Base-by-base conservation (phyloP, 2,888 invertebrate genomes). In the Ochropacha duplaris region DNA sequence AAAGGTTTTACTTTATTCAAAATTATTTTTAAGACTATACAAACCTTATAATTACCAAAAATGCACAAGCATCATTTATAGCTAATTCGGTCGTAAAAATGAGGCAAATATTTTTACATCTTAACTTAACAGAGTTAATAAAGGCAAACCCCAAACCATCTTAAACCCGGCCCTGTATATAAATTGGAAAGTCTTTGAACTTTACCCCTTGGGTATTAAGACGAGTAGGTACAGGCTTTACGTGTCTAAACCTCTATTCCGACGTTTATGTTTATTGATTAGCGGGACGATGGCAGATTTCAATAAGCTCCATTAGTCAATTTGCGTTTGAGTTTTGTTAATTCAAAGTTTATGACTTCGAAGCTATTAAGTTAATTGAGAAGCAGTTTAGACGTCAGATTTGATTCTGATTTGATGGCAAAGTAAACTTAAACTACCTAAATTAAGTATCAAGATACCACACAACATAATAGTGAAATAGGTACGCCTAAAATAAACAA, bases 201-300 rank as follows among this genome's bases (percentile, higher is more conserved):
- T 83, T 76, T 84, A 84, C 88, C 83, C 86, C 81, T 74, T 68
- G 78, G 72, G 81, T 74, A 82, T 83, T 79, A 82, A 82, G 83
- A 74, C 75, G 65, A 64, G 70, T 73, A 72, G 74, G 76, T 76
- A 44, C 39, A 44, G 78, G 80, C 79, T 84, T 88, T 81, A 81
- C 83, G 81, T 81, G 81, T 81, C 79, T 79, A 78, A 78, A 82
- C 83, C 86, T 80, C 78, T 79, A 84, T 83, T 82, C 79, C 76
- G 87, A 88, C 88, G 77, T 90, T 90, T 88, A 89, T 90, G 87
- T 86, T 86, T 90, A 91, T 92, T 88, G 91, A 90, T 90, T 87
- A 87, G 82, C 78, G 74, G 66, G 71, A 74, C 71, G 79, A 81
- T 73, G 83, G 80, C 80, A 79, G 87, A 81, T 85, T 87, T 84